Evolutionary conservation across 2,888 invertebrate species (phyloP).

Genomic region (Adelognathus sp.): DNA sequence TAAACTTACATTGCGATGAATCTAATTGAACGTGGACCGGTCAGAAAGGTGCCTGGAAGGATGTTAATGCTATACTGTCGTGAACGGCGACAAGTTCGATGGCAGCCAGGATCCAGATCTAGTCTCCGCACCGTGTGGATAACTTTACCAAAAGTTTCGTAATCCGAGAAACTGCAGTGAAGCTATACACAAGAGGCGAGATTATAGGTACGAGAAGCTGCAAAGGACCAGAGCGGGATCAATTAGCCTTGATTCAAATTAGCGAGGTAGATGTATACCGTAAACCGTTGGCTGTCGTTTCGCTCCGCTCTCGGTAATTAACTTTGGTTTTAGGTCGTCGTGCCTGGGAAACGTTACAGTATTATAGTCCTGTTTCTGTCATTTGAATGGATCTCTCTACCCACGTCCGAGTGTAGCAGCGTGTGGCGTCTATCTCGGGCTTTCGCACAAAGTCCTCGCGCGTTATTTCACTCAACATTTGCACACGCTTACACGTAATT

Average conservation of each 20-base stretch:
- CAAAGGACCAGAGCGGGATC: conserved; percentile 62
- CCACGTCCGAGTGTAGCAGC: conserved; percentile 20
- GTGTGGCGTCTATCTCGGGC: too few species aligned
- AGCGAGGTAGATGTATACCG: conserved; percentile 56
- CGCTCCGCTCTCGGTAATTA: conserved; percentile 74
- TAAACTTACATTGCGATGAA: background rate
- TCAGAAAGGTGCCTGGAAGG: too few species aligned
- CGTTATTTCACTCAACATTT: conserved; percentile 27
- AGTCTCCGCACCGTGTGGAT: conserved; percentile 23
- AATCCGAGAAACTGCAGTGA: conserved; percentile 58
- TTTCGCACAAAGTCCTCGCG: background rate
- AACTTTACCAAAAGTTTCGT: conserved; percentile 71
- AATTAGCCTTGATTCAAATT: conserved; percentile 78
- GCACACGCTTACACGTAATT: conserved; percentile 51
- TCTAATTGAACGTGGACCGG: too few species aligned
- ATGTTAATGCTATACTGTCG: too few species aligned
- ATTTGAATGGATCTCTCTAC: conserved; percentile 35
- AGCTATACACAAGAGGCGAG: conserved; percentile 35
- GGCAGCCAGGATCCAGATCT: background rate
- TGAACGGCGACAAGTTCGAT: too few species aligned
- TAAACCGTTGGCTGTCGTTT: background rate
- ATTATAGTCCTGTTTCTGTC: conserved; percentile 22
- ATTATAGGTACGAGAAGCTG: conserved; percentile 24
- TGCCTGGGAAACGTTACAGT: conserved; percentile 24
- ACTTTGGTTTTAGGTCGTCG: conserved; percentile 70